Percentiles rank a stretch among this genome's conserved stretches.
Evolutionary conservation across 1,140 invertebrate species (phyloP).

Genomic region (Homarus americanus): DNA sequence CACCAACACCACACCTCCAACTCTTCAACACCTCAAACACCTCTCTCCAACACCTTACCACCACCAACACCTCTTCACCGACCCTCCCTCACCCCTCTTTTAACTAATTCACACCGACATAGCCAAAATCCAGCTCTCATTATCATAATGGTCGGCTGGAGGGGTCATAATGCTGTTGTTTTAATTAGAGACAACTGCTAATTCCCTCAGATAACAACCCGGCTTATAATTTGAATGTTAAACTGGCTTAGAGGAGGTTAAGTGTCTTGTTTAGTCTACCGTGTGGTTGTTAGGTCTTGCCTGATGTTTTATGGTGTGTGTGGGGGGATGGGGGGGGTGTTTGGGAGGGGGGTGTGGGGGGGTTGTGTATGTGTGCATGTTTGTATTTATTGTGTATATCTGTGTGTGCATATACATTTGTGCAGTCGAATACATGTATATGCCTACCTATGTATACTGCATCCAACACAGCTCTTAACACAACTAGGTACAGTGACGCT

Average conservation of each 20-base stretch:
- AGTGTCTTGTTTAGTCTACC: slow-evolving; percentile 2
- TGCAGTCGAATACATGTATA: not conserved
- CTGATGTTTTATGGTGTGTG: too few relatives aligned
- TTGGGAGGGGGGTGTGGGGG: not conserved
- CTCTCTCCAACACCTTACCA: too few relatives aligned
- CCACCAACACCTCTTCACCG: not conserved
- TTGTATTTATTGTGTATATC: not conserved
- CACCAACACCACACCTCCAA: not conserved
- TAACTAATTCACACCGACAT: not conserved
- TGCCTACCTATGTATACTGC: not conserved
- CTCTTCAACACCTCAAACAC: too few relatives aligned
- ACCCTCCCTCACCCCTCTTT: not conserved
- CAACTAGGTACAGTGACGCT: too few relatives aligned
- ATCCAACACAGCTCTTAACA: too few relatives aligned
- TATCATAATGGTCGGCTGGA: slow-evolving; percentile 56
- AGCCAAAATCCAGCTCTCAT: slow-evolving; percentile 39
- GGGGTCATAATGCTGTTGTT: slow-evolving; percentile 63
- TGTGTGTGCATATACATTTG: not conserved
- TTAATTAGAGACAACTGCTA: slow-evolving; percentile 65
- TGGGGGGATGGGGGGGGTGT: not conserved
- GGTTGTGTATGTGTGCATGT: too few relatives aligned
- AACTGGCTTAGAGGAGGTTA: slow-evolving; percentile 19
- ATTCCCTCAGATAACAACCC: slow-evolving; percentile 55
- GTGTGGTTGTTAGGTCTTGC: slow-evolving; percentile 3
- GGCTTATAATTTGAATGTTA: slow-evolving; percentile 57